Evolutionary conservation across 2,888 invertebrate species (phyloP).

Genomic region (Eurytoma californica): DNA sequence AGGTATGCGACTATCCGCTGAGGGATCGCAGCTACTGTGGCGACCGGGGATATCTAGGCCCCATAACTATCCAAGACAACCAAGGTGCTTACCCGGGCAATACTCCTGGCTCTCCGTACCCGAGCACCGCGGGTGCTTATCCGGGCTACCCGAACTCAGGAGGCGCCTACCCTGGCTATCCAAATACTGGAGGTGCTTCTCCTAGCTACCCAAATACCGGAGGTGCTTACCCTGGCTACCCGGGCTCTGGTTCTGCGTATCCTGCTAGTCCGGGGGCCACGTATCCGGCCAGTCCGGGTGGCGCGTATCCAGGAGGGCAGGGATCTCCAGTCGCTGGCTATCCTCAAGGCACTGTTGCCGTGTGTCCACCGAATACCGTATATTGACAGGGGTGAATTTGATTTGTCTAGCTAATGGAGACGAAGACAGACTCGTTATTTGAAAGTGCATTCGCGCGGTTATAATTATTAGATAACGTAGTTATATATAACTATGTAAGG

Average conservation of each 20-base stretch:
- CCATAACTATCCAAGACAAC: not conserved
- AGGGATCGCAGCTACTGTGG: constrained; percentile 58
- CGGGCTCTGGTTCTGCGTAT: too few relatives aligned
- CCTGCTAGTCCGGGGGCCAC: too few relatives aligned
- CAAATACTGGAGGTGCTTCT: not conserved
- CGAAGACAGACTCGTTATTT: too few relatives aligned
- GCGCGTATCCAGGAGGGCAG: too few relatives aligned
- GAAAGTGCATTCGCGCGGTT: not conserved
- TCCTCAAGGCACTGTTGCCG: too few relatives aligned
- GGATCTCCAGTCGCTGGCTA: too few relatives aligned
- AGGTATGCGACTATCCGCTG: constrained; percentile 65
- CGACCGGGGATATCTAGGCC: constrained; percentile 51
- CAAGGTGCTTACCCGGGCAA: not conserved
- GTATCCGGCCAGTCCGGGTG: too few relatives aligned
- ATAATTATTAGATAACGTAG: constrained; percentile 22
- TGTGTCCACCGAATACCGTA: too few relatives aligned
- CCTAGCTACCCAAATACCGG: not conserved
- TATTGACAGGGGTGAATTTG: too few relatives aligned
- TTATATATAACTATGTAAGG: constrained; percentile 20
- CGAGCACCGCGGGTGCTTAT: not conserved
- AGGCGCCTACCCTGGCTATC: not conserved
- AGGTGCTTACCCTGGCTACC: too few relatives aligned
- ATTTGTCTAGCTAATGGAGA: not conserved
- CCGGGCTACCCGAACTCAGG: not conserved
- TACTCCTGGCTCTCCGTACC: not conserved